phyloP scores from a whole-genome alignment of 2,113 vertebrate genomes.

The Oreamnos americanus region DNA sequence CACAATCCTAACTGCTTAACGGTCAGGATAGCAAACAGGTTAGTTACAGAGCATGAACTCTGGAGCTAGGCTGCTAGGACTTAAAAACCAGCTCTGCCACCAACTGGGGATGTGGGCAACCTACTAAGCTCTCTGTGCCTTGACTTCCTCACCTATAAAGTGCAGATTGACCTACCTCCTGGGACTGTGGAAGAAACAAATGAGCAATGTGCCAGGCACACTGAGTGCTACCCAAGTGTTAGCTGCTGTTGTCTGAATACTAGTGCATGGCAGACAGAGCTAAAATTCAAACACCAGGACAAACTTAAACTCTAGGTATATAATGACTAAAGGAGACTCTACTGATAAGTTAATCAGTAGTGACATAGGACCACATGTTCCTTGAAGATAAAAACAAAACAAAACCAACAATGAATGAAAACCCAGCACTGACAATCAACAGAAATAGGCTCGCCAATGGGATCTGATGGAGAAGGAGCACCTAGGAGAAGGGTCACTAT shows the following conservation, averaged over 20 bases:
- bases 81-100: not conserved
- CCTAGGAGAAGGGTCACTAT: accelerated
- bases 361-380: not conserved
- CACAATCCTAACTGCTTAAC: not conserved
- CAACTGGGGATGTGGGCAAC: not conserved
- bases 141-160: not conserved
- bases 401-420: not conserved
- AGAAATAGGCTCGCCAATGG: not conserved
- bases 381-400: not conserved
- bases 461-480: not conserved
- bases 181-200: not conserved
- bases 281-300: not conserved
- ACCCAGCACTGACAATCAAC: not conserved
- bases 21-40: not conserved
- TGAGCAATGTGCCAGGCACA: not conserved
- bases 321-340: not conserved
- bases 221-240: not conserved
- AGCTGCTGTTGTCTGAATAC: not conserved
- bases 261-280: not conserved
- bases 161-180: not conserved
- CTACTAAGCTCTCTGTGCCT: not conserved
- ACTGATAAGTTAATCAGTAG: not conserved
- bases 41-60: not conserved
- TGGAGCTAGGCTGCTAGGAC: too few species aligned
- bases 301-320: not conserved